A percentile compares a stretch with the other conserved stretches of the same genome.
These are phyloP conservation scores for Hepsetus odoe DNA, from an alignment of 2,113 vertebrate genomes.

Conservation along the genomic window DNA sequence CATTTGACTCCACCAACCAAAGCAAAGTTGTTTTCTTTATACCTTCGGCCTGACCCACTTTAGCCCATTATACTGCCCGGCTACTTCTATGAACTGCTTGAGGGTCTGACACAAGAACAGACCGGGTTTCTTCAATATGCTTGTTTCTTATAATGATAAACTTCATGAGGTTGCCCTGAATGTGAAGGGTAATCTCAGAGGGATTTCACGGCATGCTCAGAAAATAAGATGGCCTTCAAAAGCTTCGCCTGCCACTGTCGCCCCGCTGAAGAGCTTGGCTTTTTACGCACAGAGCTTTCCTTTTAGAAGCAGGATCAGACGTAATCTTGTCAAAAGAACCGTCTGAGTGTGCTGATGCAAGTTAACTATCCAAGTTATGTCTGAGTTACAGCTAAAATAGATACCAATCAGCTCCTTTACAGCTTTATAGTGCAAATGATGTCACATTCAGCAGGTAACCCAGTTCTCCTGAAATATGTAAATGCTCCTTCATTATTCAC, in stretches of 20 bases:
- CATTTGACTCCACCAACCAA: neutral
- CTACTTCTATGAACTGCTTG: neutral
- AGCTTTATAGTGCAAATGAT: neutral
- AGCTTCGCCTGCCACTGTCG: neutral
- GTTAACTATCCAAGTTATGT: neutral
- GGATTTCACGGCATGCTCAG: neutral
- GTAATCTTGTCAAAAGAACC: neutral
- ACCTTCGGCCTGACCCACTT: neutral
- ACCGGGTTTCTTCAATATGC: neutral
- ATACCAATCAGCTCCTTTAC: neutral
- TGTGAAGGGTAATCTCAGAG: neutral
- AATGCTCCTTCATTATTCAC: conserved; percentile 2
- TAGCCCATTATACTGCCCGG: neutral
- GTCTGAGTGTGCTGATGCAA: neutral
- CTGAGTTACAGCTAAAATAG: neutral
- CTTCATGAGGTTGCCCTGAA: neutral
- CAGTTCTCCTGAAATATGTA: neutral
- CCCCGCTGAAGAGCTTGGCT: neutral
- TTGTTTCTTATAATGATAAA: neutral
- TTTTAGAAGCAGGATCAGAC: neutral
- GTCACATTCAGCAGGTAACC: neutral
- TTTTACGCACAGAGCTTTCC: neutral
- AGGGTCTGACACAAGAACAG: neutral
- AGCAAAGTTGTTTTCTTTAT: neutral
- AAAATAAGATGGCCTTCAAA: conserved; percentile 7